Base-by-base conservation (phyloP, 2,797 vertebrate genomes). In the Sebastes dallii region DNA sequence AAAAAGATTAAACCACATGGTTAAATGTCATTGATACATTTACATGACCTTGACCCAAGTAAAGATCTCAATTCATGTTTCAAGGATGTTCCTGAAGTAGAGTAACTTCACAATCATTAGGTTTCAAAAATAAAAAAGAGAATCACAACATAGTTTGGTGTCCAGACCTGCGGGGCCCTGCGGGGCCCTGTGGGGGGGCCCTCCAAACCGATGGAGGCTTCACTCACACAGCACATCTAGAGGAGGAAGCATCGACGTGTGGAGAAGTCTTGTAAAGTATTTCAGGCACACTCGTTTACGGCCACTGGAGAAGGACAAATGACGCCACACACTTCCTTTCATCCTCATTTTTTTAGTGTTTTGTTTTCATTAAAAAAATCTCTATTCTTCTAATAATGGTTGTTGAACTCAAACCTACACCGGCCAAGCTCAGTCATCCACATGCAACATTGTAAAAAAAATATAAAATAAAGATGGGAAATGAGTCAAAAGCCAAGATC, bases 251-350 rank as follows among this genome's bases (percentile, higher is more conserved):
- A 79, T 87, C n/a, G 16, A 74, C 12, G 66, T 75, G 75, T 82
- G 83, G 83, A 88, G 76, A 83, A 71, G 74, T 77, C 81, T 87
- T 72, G 81, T 70, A 79, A 88, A 90, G 90, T 85, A 85, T 91
- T 90, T 91, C 88, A 94, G 94, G 94, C 94, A 95, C 94, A 92
- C 90, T 88, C 84, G 84, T 93, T 88, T 75, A 85, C 84, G 39
- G 90, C 90, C 86, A 91, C 90, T 86, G 77, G 71, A 84, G 86
- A 92, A 91, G 85, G 91, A 92, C 84, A 88, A 88, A 91, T 76
- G 82, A 91, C 82, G 89, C 42, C 80, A 90, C 86, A 82, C 76
- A 66, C 75, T 84, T 85, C 76, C 83, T 87, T 81, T 77, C 82
- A 92, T 82, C 73, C 80, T 87, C 78, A 77, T 80, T 84, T 82